Evolutionary conservation across 2,113 vertebrate species (phyloP).

Genomic region (Phodopus roborovskii): DNA sequence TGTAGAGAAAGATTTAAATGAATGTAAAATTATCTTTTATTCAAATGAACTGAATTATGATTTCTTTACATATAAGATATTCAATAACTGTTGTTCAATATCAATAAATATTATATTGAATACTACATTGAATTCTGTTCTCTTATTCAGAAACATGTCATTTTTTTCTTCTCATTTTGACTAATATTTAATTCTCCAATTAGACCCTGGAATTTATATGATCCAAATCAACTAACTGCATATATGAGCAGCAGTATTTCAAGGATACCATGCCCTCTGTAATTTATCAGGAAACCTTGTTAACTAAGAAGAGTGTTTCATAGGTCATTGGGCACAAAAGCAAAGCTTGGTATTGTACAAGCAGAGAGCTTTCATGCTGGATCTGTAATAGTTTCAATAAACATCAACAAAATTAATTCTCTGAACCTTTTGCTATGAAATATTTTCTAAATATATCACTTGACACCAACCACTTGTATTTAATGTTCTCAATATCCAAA

Average conservation of each 20-base stretch:
- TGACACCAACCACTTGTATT: not conserved
- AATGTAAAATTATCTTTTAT: not conserved
- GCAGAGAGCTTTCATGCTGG: not conserved
- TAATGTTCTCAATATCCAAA: not conserved
- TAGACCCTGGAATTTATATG: conserved; percentile 50
- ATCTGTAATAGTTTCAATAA: not conserved
- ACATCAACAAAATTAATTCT: not conserved
- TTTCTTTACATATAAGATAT: not conserved
- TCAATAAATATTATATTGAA: conserved; percentile 47
- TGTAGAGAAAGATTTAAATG: conserved; percentile 10
- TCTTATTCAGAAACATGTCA: conserved; percentile 50
- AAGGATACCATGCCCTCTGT: conserved; percentile 34
- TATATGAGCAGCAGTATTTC: conserved; percentile 34
- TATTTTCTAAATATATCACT: not conserved
- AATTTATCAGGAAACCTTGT: conserved; percentile 42
- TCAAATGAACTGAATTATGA: not conserved
- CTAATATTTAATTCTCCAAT: conserved; percentile 61
- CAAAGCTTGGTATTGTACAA: not conserved
- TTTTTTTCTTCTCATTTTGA: conserved; percentile 60
- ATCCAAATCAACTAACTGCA: conserved; percentile 26
- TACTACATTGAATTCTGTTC: conserved; percentile 46
- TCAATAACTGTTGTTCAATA: conserved; percentile 43
- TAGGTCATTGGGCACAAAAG: not conserved
- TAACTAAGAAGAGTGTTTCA: conserved; percentile 46
- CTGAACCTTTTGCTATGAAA: not conserved